Conservation (phyloP, 35 echinoderm and acorn worm genomes). For the Patiria miniata region DNA sequence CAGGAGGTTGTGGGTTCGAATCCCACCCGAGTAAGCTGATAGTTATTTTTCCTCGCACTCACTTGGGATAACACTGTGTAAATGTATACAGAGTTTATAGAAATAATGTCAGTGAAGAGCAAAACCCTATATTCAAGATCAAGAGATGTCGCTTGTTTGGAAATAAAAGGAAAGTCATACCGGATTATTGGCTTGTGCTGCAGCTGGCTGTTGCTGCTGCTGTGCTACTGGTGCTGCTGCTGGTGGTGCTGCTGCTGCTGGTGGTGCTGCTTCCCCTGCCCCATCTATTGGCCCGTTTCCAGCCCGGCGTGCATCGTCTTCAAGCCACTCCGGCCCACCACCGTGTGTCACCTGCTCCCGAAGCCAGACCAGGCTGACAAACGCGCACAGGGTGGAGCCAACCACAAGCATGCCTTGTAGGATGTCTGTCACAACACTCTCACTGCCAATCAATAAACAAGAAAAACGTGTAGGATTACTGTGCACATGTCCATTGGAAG, state of each 20-base stretch:
- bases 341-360: conserved; percentile 94
- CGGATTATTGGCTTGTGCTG: conserved; percentile 7
- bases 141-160: no score
- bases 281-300: conserved; percentile 31
- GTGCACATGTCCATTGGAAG: not conserved
- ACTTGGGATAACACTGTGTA: no score
- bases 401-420: conserved; percentile 94
- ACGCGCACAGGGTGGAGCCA: conserved; percentile 93
- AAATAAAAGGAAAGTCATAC: not conserved
- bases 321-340: conserved; percentile 91
- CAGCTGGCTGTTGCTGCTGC: not conserved
- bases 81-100: no score
- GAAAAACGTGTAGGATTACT: not conserved
- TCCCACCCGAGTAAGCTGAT: no score
- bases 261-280: conserved; percentile 31
- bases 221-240: conserved; percentile 23
- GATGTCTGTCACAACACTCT: conserved; percentile 78
- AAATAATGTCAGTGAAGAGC: no score
- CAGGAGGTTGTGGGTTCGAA: no score
- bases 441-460: conserved; percentile 57
- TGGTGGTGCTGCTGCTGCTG: conserved; percentile 29
- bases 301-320: conserved; percentile 52
- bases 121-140: no score
- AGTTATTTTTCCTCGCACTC: no score
- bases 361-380: conserved; percentile 93